These are phyloP conservation scores for Plebejus anna DNA, from an alignment of 2,888 invertebrate genomes.

Conservation along the genomic window DNA sequence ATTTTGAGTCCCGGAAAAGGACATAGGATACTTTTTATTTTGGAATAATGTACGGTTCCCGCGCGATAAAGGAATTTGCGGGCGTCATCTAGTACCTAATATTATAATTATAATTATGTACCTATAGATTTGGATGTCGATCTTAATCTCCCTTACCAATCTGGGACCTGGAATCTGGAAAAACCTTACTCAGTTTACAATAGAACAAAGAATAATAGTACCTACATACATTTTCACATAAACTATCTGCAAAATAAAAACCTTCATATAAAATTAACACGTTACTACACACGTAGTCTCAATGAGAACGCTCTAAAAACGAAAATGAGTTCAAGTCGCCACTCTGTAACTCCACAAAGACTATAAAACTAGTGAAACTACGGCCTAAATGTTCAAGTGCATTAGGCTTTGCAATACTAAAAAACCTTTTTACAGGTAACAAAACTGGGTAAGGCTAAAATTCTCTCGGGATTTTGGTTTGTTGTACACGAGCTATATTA, in stretches of 20 bases:
- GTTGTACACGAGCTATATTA: neutral
- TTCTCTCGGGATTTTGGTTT: neutral
- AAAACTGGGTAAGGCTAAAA: constrained; percentile 18
- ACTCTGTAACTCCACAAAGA: constrained; percentile 9
- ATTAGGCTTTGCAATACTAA: constrained; percentile 31
- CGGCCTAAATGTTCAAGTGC: constrained; percentile 31
- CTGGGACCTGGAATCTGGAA: too few relatives aligned
- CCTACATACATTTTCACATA: neutral
- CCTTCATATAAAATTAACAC: neutral
- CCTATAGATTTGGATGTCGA: too few relatives aligned
- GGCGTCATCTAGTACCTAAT: too few relatives aligned
- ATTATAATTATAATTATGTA: too few relatives aligned
- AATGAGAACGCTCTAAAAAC: constrained; percentile 10
- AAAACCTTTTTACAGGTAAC: constrained; percentile 30
- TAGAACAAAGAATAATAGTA: too few relatives aligned
- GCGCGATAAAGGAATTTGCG: too few relatives aligned
- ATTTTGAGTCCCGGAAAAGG: too few relatives aligned
- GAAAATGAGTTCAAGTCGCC: constrained; percentile 17
- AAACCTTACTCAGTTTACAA: too few relatives aligned
- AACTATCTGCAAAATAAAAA: neutral
- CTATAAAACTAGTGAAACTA: constrained; percentile 24
- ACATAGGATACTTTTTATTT: too few relatives aligned
- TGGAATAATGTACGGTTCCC: too few relatives aligned
- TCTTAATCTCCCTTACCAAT: too few relatives aligned
- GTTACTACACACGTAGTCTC: neutral